Base-by-base conservation (phyloP, 2,113 vertebrate genomes). In the Cercopithecus mona region DNA sequence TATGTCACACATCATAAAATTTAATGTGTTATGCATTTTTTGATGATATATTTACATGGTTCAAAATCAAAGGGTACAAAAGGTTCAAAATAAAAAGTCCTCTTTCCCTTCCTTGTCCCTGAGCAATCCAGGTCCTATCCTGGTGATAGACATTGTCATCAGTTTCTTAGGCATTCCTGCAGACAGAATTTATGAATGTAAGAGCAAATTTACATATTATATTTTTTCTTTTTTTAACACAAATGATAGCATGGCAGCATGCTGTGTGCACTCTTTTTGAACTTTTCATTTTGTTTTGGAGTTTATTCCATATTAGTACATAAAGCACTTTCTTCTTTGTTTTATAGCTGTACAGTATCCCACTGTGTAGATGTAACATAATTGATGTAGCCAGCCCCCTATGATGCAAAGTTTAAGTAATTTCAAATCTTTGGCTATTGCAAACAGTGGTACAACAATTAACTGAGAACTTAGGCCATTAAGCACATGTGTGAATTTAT, bases 251-350 rank as follows among this genome's bases (percentile, higher is more conserved):
- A 30, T 45, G 38, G 38, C 80, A n/a, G 35, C n/a, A 3, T 73
- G 72, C 45, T 40, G 17, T 6, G 30, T 17, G 66, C 3, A 55
- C 73, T 70, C 78, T 81, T 75, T 72, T 59, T 40, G 55, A 14
- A n/a, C n/a, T 90, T 84, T n/a, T 64, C 38, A 22, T 82, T 93
- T 95, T 86, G 22, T 81, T 86, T 92, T 70, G 84, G 50, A 89
- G 30, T 5, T 55, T 32, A 82, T 14, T 72, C 32, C 2, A 18
- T 43, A 13, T n/a, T 66, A 57, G 50, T 14, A 78, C 50, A 48
- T 82, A 72, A 55, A 93, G 72, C 57, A 73, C 52, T 61, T 85
- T 76, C n/a, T 43, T 16, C 35, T 91, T 91, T 57, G 40, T 79
- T 93, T 90, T 32, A 57, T 12, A 61, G 20, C 32, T 64, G 16